Evolutionary conservation across 2,113 vertebrate species (phyloP).

Genomic region (Thamnophis sirtalis): DNA sequence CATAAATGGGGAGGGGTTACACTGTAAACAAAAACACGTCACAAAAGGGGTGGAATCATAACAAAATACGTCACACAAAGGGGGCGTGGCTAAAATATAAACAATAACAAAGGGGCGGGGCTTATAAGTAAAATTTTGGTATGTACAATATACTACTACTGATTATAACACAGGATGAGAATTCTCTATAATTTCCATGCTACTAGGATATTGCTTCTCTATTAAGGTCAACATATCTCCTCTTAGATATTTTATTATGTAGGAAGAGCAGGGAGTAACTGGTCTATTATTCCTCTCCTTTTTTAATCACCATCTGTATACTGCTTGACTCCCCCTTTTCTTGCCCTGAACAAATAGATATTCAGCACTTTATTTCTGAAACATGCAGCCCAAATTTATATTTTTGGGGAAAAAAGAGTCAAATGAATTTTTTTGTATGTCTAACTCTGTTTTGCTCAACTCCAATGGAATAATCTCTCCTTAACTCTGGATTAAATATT

Average conservation of each 20-base stretch:
- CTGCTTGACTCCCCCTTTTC: neutral
- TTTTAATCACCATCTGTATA: neutral
- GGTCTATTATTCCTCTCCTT: accelerated
- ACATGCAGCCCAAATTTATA: neutral
- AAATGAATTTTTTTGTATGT: neutral
- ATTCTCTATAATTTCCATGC: neutral
- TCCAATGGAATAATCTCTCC: neutral
- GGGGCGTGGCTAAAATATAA: too few species aligned
- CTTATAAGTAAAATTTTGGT: too few species aligned
- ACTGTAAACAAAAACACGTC: too few species aligned
- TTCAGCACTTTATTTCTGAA: constrained; percentile 18
- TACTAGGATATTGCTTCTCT: neutral
- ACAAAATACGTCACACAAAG: too few species aligned
- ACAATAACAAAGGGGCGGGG: too few species aligned
- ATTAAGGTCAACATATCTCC: accelerated
- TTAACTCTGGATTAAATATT: neutral
- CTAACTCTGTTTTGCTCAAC: neutral
- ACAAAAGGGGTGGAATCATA: too few species aligned
- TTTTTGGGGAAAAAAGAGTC: neutral
- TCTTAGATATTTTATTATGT: neutral
- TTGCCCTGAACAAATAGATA: neutral
- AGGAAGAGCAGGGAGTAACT: neutral
- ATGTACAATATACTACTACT: too few species aligned
- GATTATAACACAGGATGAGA: neutral
- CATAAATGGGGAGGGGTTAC: too few species aligned